phyloP scores from a whole-genome alignment of 2,797 vertebrate genomes.

The Clarias fuscus region DNA sequence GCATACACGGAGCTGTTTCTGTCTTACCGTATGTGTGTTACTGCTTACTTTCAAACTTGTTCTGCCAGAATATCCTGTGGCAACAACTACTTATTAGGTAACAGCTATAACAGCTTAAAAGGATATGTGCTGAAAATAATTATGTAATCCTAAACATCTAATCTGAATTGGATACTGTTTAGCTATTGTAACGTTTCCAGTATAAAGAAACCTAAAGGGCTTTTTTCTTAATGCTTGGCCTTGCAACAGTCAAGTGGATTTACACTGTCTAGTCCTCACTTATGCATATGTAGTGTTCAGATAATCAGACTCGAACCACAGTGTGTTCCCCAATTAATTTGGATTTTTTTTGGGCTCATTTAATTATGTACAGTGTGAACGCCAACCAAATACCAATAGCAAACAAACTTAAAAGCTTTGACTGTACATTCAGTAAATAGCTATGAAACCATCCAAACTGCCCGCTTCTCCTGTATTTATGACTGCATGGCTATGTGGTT shows the following conservation, averaged over 20 bases:
- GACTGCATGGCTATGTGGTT: neutral
- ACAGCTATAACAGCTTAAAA: neutral
- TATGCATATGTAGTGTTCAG: neutral
- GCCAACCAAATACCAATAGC: neutral
- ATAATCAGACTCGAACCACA: neutral
- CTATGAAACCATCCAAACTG: neutral
- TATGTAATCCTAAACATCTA: neutral
- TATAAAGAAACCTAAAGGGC: neutral
- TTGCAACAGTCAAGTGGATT: neutral
- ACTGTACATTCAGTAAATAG: neutral
- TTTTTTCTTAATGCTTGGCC: neutral
- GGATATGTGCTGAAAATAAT: neutral
- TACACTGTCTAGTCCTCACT: neutral
- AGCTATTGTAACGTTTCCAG: neutral
- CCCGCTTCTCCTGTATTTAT: neutral
- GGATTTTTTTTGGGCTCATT: neutral
- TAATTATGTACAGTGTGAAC: neutral
- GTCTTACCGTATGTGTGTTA: neutral
- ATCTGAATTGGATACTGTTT: neutral
- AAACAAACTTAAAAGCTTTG: neutral
- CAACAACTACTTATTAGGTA: neutral
- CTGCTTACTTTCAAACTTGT: neutral
- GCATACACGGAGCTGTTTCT: neutral
- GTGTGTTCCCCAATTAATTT: neutral
- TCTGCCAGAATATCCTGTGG: neutral